These are phyloP conservation scores for Sisor rabdophorus DNA, from an alignment of 2,113 vertebrate species.

Conservation along the genomic window DNA sequence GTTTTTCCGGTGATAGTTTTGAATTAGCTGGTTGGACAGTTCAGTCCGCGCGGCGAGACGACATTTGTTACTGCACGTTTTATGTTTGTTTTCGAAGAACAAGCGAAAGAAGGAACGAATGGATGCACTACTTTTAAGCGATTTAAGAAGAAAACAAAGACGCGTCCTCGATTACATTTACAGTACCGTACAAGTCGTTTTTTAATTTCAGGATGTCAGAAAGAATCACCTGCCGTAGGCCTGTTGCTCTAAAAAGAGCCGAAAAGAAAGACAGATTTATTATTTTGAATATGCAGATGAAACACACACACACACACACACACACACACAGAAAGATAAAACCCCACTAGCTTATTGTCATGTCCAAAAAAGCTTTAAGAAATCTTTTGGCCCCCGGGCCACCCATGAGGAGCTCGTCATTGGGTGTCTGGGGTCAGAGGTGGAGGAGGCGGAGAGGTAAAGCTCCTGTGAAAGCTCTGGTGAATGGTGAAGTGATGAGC, in stretches of 20 bases:
- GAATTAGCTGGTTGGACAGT: not conserved
- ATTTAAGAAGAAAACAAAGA: not conserved
- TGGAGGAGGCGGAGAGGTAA: slow-evolving; percentile 1
- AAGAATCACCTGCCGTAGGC: slow-evolving; percentile 56
- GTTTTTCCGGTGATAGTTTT: slow-evolving; percentile 15
- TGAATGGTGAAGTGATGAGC: slow-evolving; percentile 21
- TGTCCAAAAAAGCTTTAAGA: slow-evolving; percentile 37
- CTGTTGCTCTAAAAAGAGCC: slow-evolving; percentile 57
- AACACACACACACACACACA: slow-evolving; percentile 4
- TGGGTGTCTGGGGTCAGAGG: not conserved
- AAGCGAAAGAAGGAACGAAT: slow-evolving; percentile 35
- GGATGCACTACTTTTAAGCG: slow-evolving; percentile 26
- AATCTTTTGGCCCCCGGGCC: slow-evolving; percentile 31
- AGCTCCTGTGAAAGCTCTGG: slow-evolving; percentile 11
- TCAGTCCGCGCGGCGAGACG: too few relatives aligned
- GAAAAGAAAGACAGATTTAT: slow-evolving; percentile 5
- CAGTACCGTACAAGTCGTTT: slow-evolving; percentile 39
- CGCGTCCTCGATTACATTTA: slow-evolving; percentile 25
- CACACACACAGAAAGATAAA: slow-evolving; percentile 32
- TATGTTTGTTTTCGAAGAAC: slow-evolving; percentile 4
- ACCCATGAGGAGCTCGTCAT: not conserved
- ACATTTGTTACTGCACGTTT: not conserved
- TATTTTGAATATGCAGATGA: slow-evolving; percentile 33
- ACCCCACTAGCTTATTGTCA: slow-evolving; percentile 29
- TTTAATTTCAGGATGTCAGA: slow-evolving; percentile 47